Evolutionary conservation across 2,113 vertebrate species (phyloP).

Genomic region (Dunckerocampus dactyliophorus): DNA sequence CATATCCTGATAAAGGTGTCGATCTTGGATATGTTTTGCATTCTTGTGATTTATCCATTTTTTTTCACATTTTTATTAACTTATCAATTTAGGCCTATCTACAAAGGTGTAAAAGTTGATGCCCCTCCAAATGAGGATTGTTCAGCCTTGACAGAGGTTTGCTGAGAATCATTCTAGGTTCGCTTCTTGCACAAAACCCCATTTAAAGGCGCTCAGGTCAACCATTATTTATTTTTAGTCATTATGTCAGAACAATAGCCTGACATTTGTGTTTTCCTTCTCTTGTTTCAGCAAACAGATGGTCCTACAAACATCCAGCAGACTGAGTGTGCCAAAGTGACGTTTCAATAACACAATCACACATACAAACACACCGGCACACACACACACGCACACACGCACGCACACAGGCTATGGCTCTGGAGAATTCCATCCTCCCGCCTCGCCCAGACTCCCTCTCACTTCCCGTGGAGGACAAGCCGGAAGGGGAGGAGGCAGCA

Average conservation of each 20-base stretch:
- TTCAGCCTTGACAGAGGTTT: too few relatives aligned
- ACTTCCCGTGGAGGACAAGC: conserved; percentile 61
- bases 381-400: conserved; percentile 12
- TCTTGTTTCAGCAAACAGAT: conserved; percentile 59
- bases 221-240: conserved; percentile 16
- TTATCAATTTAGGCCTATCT: too few relatives aligned
- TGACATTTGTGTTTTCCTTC: conserved; percentile 25
- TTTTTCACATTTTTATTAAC: too few relatives aligned
- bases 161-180: too few relatives aligned
- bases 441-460: conserved; percentile 60
- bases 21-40: too few relatives aligned
- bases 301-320: conserved; percentile 51
- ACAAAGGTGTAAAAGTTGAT: too few relatives aligned
- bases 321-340: conserved; percentile 54
- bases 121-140: too few relatives aligned
- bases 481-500: conserved; percentile 58
- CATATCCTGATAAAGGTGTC: too few relatives aligned
- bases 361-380: conserved; percentile 4
- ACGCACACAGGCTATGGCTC: conserved; percentile 54
- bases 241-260: conserved; percentile 4
- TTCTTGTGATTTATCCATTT: too few relatives aligned
- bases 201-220: too few relatives aligned
- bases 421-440: conserved; percentile 67
- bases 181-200: too few relatives aligned
- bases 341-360: conserved; percentile 44